Conservation (phyloP, 2,113 vertebrate species). For the Pelobates fuscus region DNA sequence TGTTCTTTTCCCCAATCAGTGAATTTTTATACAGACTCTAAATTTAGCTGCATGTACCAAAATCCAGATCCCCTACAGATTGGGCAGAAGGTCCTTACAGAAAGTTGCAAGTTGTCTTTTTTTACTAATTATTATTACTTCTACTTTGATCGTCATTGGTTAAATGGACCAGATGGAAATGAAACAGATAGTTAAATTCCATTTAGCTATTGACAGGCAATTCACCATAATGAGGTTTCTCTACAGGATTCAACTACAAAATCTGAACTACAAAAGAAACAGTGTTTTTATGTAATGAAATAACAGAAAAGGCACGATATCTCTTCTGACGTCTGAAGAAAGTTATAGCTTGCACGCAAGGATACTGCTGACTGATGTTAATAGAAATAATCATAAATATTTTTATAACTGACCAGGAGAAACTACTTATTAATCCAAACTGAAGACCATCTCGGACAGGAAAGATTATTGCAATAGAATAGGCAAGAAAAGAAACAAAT, state of each 20-base stretch:
- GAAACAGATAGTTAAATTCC: slow-evolving; percentile 38
- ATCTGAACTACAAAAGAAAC: neutral
- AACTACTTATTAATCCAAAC: no score
- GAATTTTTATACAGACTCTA: no score
- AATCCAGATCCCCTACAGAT: no score
- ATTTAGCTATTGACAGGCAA: slow-evolving; percentile 21
- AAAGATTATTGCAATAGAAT: no score
- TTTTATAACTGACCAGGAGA: no score
- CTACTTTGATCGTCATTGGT: slow-evolving; percentile 2
- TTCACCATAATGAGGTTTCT: slow-evolving; percentile 21
- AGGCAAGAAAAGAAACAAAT: no score
- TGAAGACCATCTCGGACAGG: no score
- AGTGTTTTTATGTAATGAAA: slow-evolving; percentile 2
- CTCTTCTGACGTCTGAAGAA: neutral
- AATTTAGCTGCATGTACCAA: no score
- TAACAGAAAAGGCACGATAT: neutral
- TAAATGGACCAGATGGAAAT: slow-evolving; percentile 36
- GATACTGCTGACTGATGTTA: no score
- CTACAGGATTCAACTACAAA: slow-evolving; percentile 19
- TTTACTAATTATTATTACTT: slow-evolving; percentile 10
- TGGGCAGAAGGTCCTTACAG: neutral
- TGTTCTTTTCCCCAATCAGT: no score
- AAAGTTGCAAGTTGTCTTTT: neutral
- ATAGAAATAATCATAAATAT: no score
- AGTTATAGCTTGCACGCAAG: neutral